Percentiles rank a stretch among this genome's conserved stretches.
These are phyloP conservation scores for Puffinus mauretanicus DNA, from an alignment of 2,113 vertebrate genomes.

Conservation along the genomic window DNA sequence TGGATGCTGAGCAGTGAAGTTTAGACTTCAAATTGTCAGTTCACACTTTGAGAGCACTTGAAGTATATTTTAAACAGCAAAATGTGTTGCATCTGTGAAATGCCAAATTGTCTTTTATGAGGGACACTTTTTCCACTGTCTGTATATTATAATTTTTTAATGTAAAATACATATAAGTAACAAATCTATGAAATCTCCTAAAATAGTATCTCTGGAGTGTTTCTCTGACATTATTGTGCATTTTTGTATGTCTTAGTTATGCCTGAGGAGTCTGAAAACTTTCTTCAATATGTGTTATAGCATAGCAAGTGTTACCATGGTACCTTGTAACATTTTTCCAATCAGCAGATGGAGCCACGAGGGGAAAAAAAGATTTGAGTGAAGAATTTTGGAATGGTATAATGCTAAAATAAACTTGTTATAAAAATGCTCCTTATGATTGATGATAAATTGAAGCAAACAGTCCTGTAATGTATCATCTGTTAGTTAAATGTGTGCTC, in stretches of 20 bases:
- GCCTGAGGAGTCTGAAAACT: slow-evolving; percentile 52
- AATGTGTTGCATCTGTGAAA: background rate
- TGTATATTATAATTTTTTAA: background rate
- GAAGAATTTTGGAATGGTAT: slow-evolving; percentile 61
- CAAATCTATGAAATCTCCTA: background rate
- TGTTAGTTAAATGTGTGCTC: slow-evolving; percentile 48
- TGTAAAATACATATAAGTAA: background rate
- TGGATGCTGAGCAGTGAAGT: background rate
- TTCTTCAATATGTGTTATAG: slow-evolving; percentile 35
- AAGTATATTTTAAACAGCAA: background rate
- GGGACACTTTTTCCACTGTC: background rate
- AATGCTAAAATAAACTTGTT: slow-evolving; percentile 69
- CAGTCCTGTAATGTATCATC: slow-evolving; percentile 44
- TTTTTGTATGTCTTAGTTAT: slow-evolving; percentile 45
- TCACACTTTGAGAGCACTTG: background rate
- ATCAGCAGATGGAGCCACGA: slow-evolving; percentile 65
- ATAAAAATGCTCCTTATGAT: slow-evolving; percentile 49
- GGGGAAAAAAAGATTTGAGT: slow-evolving; percentile 23
- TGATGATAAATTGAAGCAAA: slow-evolving; percentile 54
- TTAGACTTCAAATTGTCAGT: background rate
- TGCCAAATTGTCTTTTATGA: background rate
- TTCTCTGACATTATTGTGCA: slow-evolving; percentile 13
- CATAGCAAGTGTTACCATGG: slow-evolving; percentile 69
- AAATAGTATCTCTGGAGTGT: background rate
- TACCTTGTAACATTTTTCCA: slow-evolving; percentile 65